These are phyloP conservation scores for Tetrapedia diversipes DNA, from an alignment of 2,888 invertebrate genomes.

Conservation along the genomic window DNA sequence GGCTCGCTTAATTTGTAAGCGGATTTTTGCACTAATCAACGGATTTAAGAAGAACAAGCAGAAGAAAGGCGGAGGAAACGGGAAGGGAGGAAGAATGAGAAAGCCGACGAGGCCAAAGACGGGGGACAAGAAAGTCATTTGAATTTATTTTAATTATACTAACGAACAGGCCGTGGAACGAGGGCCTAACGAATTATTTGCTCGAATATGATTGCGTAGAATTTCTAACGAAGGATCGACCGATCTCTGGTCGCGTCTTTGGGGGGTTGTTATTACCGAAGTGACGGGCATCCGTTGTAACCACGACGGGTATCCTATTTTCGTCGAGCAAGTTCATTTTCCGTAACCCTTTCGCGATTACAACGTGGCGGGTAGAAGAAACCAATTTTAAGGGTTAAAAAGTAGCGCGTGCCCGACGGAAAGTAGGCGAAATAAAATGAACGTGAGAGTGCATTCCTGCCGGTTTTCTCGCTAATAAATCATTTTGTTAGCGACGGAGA, in stretches of 20 bases:
- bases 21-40: constrained; percentile 83
- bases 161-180: constrained; percentile 78
- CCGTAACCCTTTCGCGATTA: background rate
- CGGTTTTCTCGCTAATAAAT: constrained; percentile 39
- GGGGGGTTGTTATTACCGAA: constrained; percentile 6
- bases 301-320: background rate
- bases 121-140: constrained; percentile 81
- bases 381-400: constrained; percentile 1
- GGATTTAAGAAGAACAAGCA: constrained; percentile 77
- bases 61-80: constrained; percentile 14
- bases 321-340: background rate
- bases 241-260: constrained; percentile 53
- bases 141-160: constrained; percentile 83
- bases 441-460: constrained; percentile 19
- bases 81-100: constrained; percentile 11
- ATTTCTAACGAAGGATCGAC: constrained; percentile 79
- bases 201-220: constrained; percentile 81
- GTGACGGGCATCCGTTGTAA: constrained; percentile 1
- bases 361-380: background rate
- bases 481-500: constrained; percentile 52
- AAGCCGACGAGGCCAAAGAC: constrained; percentile 64
- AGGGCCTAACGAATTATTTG: constrained; percentile 82
- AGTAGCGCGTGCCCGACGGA: background rate
- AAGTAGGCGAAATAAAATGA: constrained; percentile 12
- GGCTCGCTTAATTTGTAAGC: constrained; percentile 82